Conservation (phyloP, 2,888 invertebrate species). For the Caenorhabditis japonica region DNA sequence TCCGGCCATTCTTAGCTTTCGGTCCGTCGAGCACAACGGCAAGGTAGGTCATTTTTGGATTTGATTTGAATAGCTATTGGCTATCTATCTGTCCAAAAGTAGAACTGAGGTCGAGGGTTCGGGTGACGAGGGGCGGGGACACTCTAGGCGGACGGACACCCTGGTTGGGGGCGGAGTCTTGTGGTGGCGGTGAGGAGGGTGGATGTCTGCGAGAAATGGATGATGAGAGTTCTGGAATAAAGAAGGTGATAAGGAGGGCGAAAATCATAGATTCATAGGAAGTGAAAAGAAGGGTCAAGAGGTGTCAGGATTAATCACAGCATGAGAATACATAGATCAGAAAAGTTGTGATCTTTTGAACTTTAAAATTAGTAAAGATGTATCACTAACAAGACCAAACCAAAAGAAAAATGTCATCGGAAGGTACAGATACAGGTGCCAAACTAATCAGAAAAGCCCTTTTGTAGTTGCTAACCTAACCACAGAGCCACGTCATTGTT, state of each 20-base stretch:
- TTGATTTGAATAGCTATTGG: constrained; percentile 1
- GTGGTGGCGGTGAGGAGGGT: constrained; percentile 2
- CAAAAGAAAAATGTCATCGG: background rate
- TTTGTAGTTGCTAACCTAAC: too few species aligned
- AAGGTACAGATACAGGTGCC: constrained; percentile 1
- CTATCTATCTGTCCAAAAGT: constrained; percentile 4
- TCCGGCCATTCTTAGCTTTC: constrained; percentile 60
- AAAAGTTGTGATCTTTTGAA: background rate
- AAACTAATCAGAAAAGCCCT: too few species aligned
- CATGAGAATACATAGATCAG: background rate
- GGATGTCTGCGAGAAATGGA: constrained; percentile 6
- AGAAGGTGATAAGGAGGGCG: background rate
- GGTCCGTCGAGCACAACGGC: constrained; percentile 63
- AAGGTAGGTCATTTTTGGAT: constrained; percentile 46
- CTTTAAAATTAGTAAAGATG: too few species aligned
- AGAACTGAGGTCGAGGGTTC: constrained; percentile 1
- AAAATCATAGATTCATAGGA: constrained; percentile 2
- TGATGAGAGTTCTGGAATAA: constrained; percentile 1
- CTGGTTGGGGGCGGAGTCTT: constrained; percentile 32
- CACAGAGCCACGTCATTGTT: constrained; percentile 45
- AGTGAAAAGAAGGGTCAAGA: background rate
- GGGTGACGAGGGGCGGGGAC: constrained; percentile 16
- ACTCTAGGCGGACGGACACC: too few species aligned
- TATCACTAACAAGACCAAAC: too few species aligned
- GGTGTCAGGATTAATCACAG: too few species aligned